Percentiles rank a stretch among this genome's conserved stretches.
These are phyloP conservation scores for Melanotaenia pygmaea DNA, from an alignment of 2,797 vertebrate species.

Conservation along the genomic window DNA sequence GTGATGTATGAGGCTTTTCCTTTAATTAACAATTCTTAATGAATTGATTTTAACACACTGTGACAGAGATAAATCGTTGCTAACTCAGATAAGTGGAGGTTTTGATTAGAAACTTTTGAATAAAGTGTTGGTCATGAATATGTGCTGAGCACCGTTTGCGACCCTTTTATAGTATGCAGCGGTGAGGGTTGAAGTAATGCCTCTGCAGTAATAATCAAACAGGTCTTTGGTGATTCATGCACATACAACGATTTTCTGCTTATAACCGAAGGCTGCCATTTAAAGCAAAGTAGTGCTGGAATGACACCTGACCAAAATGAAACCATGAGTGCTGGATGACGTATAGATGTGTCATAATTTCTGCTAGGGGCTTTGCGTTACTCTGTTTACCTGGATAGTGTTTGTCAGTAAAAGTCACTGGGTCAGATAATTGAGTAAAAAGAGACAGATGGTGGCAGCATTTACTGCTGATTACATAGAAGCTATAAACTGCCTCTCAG, in stretches of 20 bases:
- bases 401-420: constrained; percentile 82
- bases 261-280: constrained; percentile 18
- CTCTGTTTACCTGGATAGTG: constrained; percentile 75
- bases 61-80: constrained; percentile 41
- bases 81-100: constrained; percentile 33
- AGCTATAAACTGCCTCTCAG: constrained; percentile 79
- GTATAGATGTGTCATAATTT: constrained; percentile 53
- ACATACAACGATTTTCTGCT: constrained; percentile 11
- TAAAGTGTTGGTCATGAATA: constrained; percentile 20
- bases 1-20: constrained; percentile 9
- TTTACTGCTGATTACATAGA: constrained; percentile 86
- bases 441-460: constrained; percentile 84
- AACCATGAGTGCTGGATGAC: constrained; percentile 46
- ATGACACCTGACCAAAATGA: constrained; percentile 34
- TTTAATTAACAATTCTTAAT: constrained; percentile 50
- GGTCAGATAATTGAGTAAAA: constrained; percentile 85
- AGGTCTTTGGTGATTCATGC: constrained; percentile 21
- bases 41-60: constrained; percentile 40
- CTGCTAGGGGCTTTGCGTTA: constrained; percentile 56
- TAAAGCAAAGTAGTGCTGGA: constrained; percentile 13
- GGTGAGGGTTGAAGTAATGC: constrained; percentile 18
- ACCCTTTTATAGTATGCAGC: constrained; percentile 28
- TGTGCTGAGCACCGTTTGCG: not conserved
- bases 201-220: constrained; percentile 8
- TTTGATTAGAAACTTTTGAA: constrained; percentile 35